Base-by-base conservation (phyloP, 2,797 vertebrate genomes). In the Vultur gryphus region DNA sequence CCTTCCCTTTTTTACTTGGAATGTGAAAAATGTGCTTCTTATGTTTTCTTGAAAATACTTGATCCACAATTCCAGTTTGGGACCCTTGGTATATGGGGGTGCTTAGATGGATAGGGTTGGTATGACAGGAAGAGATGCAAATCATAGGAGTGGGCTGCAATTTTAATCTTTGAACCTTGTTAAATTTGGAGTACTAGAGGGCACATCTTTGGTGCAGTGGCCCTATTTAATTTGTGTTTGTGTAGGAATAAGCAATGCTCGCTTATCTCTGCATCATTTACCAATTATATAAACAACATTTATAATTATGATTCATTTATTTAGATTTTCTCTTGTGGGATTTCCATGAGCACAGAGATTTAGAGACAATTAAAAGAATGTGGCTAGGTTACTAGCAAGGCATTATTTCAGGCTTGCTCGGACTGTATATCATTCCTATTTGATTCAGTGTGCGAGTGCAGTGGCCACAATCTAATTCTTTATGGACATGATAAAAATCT, bases 241-340 rank as follows among this genome's bases (percentile, higher is more conserved):
- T 43, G 41, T 67, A 91, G 57, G 62, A 93, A 89, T 67, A 92
- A 90, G 64, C 90, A 66, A n/a, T 14, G 64, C 64, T 94, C 41
- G 29, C 71, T 93, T 94, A 77, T 76, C 48, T 84, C 86, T 64
- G 86, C 89, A 85, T 71, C 93, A 86, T 94, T 93, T 92, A 57
- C 78, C 89, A 93, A 87, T 87, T 93, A 81, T 75, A 54, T 67
- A 87, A 95, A 89, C 72, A 92, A 48, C 72, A 72, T 78, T 78
- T 92, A 67, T 72, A 92, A 92, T 94, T 85, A 85, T 55, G 72
- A 85, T 85, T 94, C 81, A 87, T 87, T 95, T 92, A 93, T 92
- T 92, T 87, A 83, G 61, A 75, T 92, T 94, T 85, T 93, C 69
- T 96, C 84, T 66, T 77, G 54, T 69, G 93, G 92, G 81, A 84